Conservation (phyloP, 2,888 invertebrate species). For the Argyresthia goedartella region DNA sequence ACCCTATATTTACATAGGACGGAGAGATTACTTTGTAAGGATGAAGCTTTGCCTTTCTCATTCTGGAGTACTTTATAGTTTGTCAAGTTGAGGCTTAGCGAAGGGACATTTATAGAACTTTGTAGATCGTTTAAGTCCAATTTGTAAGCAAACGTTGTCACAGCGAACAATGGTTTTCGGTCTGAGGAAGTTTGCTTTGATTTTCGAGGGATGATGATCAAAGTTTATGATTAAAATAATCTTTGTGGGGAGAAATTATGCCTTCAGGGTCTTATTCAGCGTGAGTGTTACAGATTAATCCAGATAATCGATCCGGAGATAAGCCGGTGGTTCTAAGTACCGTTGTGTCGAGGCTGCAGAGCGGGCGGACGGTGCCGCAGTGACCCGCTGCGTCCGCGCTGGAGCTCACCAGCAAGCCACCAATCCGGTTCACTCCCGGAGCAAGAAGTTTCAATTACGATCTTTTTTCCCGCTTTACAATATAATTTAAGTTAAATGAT, state of each 20-base stretch:
- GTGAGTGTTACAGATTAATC: not conserved
- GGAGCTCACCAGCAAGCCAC: not conserved
- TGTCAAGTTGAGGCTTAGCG: constrained; percentile 6
- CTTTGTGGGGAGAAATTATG: too few relatives aligned
- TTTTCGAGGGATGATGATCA: too few relatives aligned
- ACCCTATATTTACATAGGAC: constrained; percentile 19
- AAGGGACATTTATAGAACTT: not conserved
- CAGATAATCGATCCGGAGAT: not conserved
- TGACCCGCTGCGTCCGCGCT: not conserved
- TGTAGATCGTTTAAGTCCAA: not conserved
- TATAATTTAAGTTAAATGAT: too few relatives aligned
- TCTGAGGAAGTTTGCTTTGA: too few relatives aligned
- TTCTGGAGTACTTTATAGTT: not conserved
- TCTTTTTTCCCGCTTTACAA: too few relatives aligned
- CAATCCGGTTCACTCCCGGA: too few relatives aligned
- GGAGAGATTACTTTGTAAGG: constrained; percentile 19
- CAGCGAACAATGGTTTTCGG: too few relatives aligned
- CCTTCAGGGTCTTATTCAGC: too few relatives aligned
- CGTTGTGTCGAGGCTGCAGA: not conserved
- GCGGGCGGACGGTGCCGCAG: not conserved
- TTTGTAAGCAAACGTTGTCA: too few relatives aligned
- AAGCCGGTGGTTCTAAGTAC: constrained; percentile 3
- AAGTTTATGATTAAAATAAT: too few relatives aligned
- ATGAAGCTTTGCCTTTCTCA: constrained; percentile 3
- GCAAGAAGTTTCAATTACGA: too few relatives aligned